Conservation (phyloP, 2,888 invertebrate species). For the Pyrrhosoma nymphula region DNA sequence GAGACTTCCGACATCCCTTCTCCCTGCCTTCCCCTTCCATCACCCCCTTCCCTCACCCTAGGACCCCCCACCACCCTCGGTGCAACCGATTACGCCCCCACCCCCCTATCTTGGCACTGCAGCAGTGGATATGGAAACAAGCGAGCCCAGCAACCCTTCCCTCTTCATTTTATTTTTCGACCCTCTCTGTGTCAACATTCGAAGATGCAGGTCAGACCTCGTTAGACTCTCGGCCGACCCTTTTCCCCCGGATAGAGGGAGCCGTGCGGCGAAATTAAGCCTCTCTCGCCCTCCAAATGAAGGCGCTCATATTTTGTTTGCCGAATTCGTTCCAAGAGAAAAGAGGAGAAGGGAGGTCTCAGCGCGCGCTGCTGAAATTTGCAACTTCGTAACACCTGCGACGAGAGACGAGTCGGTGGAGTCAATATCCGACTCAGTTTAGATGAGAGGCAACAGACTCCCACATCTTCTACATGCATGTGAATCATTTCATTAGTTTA, state of each 20-base stretch:
- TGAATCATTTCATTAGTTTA: too few relatives aligned
- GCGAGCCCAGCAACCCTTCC: neutral
- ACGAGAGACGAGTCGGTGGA: too few relatives aligned
- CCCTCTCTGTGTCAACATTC: neutral
- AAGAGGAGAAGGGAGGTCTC: neutral
- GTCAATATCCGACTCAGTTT: too few relatives aligned
- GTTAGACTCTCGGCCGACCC: neutral
- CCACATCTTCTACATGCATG: too few relatives aligned
- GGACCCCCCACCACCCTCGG: neutral
- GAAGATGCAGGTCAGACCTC: constrained; percentile 16
- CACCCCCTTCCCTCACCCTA: too few relatives aligned
- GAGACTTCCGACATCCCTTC: too few relatives aligned
- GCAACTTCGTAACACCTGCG: neutral
- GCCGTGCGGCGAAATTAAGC: neutral
- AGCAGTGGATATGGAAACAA: neutral
- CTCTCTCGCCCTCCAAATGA: neutral
- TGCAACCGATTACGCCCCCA: neutral
- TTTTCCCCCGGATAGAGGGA: neutral
- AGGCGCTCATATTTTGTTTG: constrained; percentile 26
- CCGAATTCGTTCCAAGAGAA: neutral
- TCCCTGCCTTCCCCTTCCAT: neutral
- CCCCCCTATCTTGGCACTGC: neutral
- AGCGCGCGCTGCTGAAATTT: neutral
- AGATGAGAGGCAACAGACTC: too few relatives aligned
- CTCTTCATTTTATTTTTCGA: neutral